phyloP scores from a whole-genome alignment of 1,140 invertebrate species.

The Achatina immaculata region DNA sequence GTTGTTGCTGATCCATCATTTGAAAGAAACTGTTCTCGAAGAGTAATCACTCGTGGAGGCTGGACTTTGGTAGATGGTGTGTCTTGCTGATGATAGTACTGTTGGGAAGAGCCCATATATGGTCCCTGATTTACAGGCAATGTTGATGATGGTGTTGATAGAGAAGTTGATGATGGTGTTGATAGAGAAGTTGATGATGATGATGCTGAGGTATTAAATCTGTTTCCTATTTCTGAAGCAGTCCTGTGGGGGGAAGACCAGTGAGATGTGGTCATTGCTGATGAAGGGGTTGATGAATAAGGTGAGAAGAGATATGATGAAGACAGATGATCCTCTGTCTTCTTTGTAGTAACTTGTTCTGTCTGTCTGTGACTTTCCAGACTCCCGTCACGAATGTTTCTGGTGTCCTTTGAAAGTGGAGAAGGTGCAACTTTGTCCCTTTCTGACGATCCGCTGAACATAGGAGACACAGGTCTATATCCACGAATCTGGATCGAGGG shows the following conservation, averaged over 20 bases:
- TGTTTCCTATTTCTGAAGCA: background rate
- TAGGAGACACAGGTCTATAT: constrained; percentile 16
- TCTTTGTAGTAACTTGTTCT: no score
- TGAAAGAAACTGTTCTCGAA: constrained; percentile 35
- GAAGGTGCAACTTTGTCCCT: background rate
- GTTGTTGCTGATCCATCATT: constrained; percentile 12
- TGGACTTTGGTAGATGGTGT: background rate
- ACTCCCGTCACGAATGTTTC: no score
- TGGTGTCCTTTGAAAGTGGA: background rate
- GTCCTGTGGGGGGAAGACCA: no score
- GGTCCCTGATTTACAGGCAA: background rate
- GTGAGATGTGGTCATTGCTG: no score
- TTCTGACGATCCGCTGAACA: background rate
- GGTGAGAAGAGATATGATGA: no score
- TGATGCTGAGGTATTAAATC: background rate
- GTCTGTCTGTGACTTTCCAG: no score
- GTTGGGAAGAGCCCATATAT: background rate
- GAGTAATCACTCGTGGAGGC: constrained; percentile 21
- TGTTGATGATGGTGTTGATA: constrained; percentile 1
- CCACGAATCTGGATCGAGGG: background rate
- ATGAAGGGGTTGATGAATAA: no score
- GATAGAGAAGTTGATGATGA: background rate
- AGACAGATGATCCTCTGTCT: no score
- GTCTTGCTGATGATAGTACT: background rate
- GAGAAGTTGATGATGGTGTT: background rate